Evolutionary conservation across 2,113 vertebrate species (phyloP).

Genomic region (Lampris megalopsis): DNA sequence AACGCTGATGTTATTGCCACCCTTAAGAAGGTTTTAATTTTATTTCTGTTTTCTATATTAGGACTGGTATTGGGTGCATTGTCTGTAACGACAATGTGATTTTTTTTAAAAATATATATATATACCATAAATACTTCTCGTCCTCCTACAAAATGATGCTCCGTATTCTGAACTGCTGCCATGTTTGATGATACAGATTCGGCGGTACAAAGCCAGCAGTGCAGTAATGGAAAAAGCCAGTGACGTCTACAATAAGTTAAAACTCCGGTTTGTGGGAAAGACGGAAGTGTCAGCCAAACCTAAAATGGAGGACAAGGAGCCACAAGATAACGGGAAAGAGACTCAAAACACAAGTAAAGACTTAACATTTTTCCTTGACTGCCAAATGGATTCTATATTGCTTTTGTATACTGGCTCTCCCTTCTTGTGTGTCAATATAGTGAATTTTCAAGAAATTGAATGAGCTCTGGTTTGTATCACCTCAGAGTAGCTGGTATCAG

Average conservation of each 20-base stretch:
- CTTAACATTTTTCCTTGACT: background rate
- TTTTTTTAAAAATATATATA: too few relatives aligned
- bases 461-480: background rate
- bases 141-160: too few relatives aligned
- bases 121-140: too few relatives aligned
- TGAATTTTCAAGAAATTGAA: background rate
- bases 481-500: too few relatives aligned
- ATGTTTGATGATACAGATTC: constrained; percentile 83
- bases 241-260: constrained; percentile 93
- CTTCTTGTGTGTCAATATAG: too few relatives aligned
- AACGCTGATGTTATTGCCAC: constrained; percentile 96
- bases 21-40: constrained; percentile 90
- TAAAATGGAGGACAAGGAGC: constrained; percentile 77
- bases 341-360: constrained; percentile 71
- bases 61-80: too few relatives aligned
- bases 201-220: constrained; percentile 94
- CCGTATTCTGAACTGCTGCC: background rate
- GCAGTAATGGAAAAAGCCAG: constrained; percentile 96
- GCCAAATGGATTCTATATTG: too few relatives aligned
- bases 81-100: too few relatives aligned
- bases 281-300: constrained; percentile 83
- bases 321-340: constrained; percentile 79
- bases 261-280: constrained; percentile 93
- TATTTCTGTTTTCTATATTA: background rate
- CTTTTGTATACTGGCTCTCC: background rate